Conservation (phyloP, 2,113 vertebrate species). For the Nycticebus coucang region DNA sequence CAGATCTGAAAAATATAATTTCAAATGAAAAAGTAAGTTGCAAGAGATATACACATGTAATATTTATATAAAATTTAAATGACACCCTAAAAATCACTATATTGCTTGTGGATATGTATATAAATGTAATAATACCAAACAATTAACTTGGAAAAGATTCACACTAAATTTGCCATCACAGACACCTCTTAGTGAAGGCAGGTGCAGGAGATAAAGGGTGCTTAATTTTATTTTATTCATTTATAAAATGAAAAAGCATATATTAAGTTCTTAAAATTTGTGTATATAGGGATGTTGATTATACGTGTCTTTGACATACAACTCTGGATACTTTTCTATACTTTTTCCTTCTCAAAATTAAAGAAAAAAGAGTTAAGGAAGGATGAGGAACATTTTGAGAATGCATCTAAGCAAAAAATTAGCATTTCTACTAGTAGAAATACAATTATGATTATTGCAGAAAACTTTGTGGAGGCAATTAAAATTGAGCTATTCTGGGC, state of each 20-base stretch:
- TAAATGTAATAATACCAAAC: background rate
- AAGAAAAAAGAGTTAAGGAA: background rate
- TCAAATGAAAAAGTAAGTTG: background rate
- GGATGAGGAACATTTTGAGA: background rate
- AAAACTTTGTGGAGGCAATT: background rate
- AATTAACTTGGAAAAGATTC: background rate
- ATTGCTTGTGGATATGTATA: background rate
- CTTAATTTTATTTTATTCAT: background rate
- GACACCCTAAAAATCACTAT: background rate
- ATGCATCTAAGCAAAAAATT: background rate
- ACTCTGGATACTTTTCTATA: background rate
- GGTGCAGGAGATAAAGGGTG: background rate
- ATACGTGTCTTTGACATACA: background rate
- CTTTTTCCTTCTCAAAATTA: background rate
- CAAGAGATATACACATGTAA: background rate
- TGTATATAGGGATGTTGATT: background rate
- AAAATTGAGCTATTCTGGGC: background rate
- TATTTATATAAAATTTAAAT: background rate
- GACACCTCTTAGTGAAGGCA: background rate
- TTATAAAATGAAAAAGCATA: background rate
- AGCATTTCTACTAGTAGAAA: background rate
- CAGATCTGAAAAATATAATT: background rate
- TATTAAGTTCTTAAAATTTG: background rate
- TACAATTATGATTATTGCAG: background rate
- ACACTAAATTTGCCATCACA: background rate